phyloP scores from a whole-genome alignment of 1,140 invertebrate genomes.

The Drosophila sulfurigaster region DNA sequence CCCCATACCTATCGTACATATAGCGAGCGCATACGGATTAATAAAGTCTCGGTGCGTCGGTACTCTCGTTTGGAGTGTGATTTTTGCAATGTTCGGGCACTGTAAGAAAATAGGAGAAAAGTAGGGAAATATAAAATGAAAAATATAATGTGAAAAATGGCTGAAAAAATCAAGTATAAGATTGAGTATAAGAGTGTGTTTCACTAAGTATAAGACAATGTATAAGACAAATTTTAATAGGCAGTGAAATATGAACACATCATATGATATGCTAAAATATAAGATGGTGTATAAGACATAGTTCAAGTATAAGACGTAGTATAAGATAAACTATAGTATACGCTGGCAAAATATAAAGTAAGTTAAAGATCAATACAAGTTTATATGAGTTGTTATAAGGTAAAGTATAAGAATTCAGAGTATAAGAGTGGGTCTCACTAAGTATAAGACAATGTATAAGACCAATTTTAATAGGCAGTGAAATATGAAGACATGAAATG shows the following conservation, averaged over 20 bases:
- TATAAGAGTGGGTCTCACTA: not conserved
- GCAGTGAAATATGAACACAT: too few relatives aligned
- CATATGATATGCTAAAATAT: too few relatives aligned
- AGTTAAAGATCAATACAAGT: too few relatives aligned
- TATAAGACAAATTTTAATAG: too few relatives aligned
- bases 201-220: not conserved
- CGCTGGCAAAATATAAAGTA: too few relatives aligned
- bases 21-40: slow-evolving; percentile 2
- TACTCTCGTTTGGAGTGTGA: not conserved
- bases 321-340: not conserved
- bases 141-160: not conserved
- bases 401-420: too few relatives aligned
- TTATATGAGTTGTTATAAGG: too few relatives aligned
- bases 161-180: not conserved
- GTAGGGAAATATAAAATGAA: not conserved
- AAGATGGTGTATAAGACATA: not conserved
- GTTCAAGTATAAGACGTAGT: too few relatives aligned
- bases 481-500: too few relatives aligned
- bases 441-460: not conserved
- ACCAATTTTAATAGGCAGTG: too few relatives aligned
- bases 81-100: slow-evolving; percentile 32
- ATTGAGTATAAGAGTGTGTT: not conserved
- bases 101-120: not conserved
- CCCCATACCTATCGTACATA: not conserved
- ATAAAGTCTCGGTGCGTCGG: slow-evolving; percentile 19